Base-by-base conservation (phyloP, 2,797 vertebrate species). In the Bovichtus variegatus region DNA sequence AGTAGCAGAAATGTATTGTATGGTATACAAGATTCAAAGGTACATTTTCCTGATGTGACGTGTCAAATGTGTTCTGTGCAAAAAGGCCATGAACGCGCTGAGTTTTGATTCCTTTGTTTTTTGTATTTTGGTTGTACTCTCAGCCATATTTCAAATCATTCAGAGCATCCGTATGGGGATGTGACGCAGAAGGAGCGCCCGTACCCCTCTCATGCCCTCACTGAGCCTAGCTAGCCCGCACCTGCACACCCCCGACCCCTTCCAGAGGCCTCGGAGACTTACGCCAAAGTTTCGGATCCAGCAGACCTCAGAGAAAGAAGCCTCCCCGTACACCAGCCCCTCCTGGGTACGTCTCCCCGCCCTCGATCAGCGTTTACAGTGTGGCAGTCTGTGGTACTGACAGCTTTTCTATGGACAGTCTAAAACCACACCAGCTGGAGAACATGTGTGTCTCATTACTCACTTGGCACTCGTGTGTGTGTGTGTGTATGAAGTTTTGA, bases 71-170 rank as follows among this genome's bases (percentile, higher is more conserved):
- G 9, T n/a, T n/a, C 6, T 46, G 6, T 25, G 44, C 51, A 40
- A 16, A 58, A 23, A 6, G 7, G 34, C 19, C 6, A 40, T 15
- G 23, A 25, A 65, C 21, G 4, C 36, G 41, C 4, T 2, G 8
- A 11, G 27, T 46, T 58, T 36, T 25, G 0, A 68, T 54, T 58
- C 31, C 25, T 44, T 19, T 29, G 9, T n/a, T 3, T 31, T 64
- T 43, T 57, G 29, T 64, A 19, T 38, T 40, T 47, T 36, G 31
- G 50, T 21, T 58, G 36, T 44, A 21, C 73, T 83, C 47, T 75
- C 86, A 96, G 95, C 95, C 60, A 95, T 95, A 88, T 96, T 95
- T 89, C 95, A 96, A 95, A 95, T 96, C 79, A 96, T 96, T 83
- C 95, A 96, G 92, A 95, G 95, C 81, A 96, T 96, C 78, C 92